These are phyloP conservation scores for Hipparchia sbordonii DNA, from an alignment of 2,888 invertebrate genomes.

Conservation along the genomic window DNA sequence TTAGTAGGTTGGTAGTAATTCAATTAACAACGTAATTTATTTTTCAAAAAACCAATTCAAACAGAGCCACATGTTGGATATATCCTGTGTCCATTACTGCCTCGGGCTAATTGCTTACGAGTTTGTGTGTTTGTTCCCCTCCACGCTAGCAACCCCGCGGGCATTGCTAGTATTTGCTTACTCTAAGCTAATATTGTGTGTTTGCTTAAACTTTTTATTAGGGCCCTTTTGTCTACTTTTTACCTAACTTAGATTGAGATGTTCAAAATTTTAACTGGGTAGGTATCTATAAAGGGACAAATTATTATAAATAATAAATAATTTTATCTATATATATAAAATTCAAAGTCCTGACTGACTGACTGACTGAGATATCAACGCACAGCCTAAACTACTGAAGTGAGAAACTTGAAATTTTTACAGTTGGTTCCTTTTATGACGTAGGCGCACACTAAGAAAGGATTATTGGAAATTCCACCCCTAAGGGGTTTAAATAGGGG, in stretches of 20 bases:
- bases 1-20: background rate
- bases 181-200: conserved; percentile 65
- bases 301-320: background rate
- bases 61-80: conserved; percentile 49
- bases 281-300: background rate
- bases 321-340: too few relatives aligned
- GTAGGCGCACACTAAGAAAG: too few relatives aligned
- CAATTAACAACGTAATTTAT: conserved; percentile 14
- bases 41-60: conserved; percentile 42
- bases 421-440: too few relatives aligned
- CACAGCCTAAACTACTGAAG: too few relatives aligned
- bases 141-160: conserved; percentile 62
- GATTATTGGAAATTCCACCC: too few relatives aligned
- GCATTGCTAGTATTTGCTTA: conserved; percentile 58
- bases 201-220: conserved; percentile 65
- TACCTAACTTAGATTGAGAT: conserved; percentile 20
- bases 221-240: conserved; percentile 20
- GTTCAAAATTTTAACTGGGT: background rate
- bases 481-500: too few relatives aligned
- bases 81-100: conserved; percentile 55
- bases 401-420: too few relatives aligned
- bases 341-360: too few relatives aligned
- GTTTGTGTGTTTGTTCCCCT: conserved; percentile 58
- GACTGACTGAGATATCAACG: too few relatives aligned
- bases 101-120: conserved; percentile 69